Conservation (phyloP, 2,888 invertebrate genomes). For the Pocota personata region DNA sequence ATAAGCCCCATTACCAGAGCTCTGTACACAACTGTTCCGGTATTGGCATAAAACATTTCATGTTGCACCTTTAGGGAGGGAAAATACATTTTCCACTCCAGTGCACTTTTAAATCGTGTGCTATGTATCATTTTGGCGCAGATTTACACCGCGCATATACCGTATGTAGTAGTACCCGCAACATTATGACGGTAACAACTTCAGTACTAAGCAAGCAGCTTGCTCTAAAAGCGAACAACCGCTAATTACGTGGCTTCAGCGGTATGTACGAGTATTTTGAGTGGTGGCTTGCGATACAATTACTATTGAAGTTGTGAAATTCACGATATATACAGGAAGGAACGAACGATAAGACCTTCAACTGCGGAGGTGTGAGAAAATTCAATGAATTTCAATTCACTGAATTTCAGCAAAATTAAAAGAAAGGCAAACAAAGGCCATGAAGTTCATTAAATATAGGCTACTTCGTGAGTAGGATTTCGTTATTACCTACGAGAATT, state of each 20-base stretch:
- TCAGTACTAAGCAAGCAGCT: constrained; percentile 9
- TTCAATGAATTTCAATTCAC: background rate
- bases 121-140: constrained; percentile 8
- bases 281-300: background rate
- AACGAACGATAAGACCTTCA: background rate
- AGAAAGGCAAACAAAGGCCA: background rate
- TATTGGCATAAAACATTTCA: constrained; percentile 16
- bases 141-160: background rate
- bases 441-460: background rate
- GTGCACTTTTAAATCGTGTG: constrained; percentile 7
- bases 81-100: constrained; percentile 18
- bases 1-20: background rate
- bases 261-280: background rate
- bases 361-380: constrained; percentile 18
- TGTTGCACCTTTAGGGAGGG: constrained; percentile 6
- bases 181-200: background rate
- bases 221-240: constrained; percentile 16
- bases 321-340: background rate
- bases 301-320: constrained; percentile 8
- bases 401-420: background rate
- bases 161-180: constrained; percentile 12
- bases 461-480: background rate
- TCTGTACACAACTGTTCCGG: background rate
- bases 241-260: constrained; percentile 3
- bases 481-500: background rate